These are phyloP conservation scores for Apodemia zela DNA, from an alignment of 2,888 invertebrate species.

Conservation along the genomic window DNA sequence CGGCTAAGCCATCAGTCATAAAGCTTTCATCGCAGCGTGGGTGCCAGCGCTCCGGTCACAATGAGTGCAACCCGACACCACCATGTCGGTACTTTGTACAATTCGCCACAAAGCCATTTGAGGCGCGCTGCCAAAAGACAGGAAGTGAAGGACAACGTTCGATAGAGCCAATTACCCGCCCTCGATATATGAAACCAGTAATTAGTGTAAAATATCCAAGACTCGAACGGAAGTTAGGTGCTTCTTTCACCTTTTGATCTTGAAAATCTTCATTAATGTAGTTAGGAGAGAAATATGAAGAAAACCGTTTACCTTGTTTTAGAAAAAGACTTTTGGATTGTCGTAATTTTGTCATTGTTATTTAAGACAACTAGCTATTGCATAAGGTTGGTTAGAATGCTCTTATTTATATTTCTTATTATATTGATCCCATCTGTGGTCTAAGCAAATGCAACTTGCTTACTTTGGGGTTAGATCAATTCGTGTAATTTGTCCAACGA, in stretches of 20 bases:
- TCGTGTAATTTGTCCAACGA: too few relatives aligned
- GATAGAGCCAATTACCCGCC: constrained; percentile 76
- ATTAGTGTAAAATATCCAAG: constrained; percentile 72
- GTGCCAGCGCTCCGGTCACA: constrained; percentile 54
- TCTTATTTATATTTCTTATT: too few relatives aligned
- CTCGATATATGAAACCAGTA: constrained; percentile 73
- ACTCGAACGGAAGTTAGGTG: constrained; percentile 55
- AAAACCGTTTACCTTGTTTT: not conserved
- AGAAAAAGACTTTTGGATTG: too few relatives aligned
- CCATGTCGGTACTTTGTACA: constrained; percentile 59
- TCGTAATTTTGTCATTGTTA: too few relatives aligned
- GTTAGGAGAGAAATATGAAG: not conserved
- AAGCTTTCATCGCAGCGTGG: constrained; percentile 42
- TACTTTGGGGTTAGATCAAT: too few relatives aligned
- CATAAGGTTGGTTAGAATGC: too few relatives aligned
- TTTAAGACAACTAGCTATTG: too few relatives aligned
- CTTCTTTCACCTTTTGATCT: constrained; percentile 28
- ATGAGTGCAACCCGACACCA: constrained; percentile 66
- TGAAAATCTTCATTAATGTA: constrained; percentile 16
- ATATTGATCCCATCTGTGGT: too few relatives aligned
- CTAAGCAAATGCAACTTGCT: too few relatives aligned
- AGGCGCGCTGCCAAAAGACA: constrained; percentile 61
- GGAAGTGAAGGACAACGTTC: constrained; percentile 72
- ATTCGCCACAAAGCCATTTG: constrained; percentile 51
- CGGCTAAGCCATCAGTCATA: not conserved